These are phyloP conservation scores for Suncus etruscus DNA, from an alignment of 2,113 vertebrate species.

Conservation along the genomic window DNA sequence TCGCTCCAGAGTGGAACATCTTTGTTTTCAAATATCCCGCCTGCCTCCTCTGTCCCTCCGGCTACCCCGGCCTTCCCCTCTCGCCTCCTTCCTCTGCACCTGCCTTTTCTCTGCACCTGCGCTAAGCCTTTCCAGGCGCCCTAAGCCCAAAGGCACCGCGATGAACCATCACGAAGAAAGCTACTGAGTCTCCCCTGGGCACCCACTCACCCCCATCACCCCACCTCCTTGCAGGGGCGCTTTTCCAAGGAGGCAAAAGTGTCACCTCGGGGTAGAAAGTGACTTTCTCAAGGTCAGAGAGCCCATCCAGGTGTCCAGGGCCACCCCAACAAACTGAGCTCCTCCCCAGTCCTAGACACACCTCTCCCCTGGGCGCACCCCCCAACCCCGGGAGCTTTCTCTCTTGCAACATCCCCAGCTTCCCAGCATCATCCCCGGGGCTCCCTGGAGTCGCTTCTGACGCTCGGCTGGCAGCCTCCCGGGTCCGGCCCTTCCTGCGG, in stretches of 20 bases:
- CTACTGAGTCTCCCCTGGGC: background rate
- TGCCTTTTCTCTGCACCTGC: background rate
- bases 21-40: background rate
- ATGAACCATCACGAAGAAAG: background rate
- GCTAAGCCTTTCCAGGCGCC: constrained; percentile 3
- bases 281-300: constrained; percentile 75
- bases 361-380: background rate
- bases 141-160: background rate
- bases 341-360: background rate
- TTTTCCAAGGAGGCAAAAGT: background rate
- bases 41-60: background rate
- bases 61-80: background rate
- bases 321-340: background rate
- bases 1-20: background rate
- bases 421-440: background rate
- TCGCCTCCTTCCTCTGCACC: background rate
- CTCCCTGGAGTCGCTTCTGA: constrained; percentile 60
- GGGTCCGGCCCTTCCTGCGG: constrained; percentile 69
- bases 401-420: background rate
- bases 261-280: background rate
- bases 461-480: constrained; percentile 60
- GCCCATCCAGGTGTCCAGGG: background rate
- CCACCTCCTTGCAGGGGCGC: background rate
- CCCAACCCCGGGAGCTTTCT: background rate
- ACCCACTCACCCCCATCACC: too few relatives aligned